Conservation (phyloP, 2,888 invertebrate genomes). For the Trachelus iudaicus region DNA sequence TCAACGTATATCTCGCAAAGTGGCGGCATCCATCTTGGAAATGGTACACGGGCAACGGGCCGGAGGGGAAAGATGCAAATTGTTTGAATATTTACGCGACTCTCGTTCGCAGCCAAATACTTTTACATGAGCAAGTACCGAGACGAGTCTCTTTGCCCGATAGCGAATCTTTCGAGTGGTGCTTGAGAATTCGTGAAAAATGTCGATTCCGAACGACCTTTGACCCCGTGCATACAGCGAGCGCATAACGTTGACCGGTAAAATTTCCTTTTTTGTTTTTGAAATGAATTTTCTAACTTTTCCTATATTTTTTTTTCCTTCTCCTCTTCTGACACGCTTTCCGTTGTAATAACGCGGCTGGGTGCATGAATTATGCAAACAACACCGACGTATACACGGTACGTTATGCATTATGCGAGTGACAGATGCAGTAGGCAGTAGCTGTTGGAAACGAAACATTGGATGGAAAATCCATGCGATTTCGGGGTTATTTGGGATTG, state of each 20-base stretch:
- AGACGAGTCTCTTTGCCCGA: background rate
- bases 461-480: background rate
- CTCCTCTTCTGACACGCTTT: constrained; percentile 39
- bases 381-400: constrained; percentile 38
- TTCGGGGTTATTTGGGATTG: background rate
- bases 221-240: background rate
- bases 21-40: constrained; percentile 60
- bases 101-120: background rate
- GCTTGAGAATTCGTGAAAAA: background rate
- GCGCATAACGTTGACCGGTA: background rate
- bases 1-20: constrained; percentile 57
- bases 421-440: constrained; percentile 46
- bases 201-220: background rate
- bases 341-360: constrained; percentile 35
- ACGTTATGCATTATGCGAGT: constrained; percentile 44
- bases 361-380: constrained; percentile 45
- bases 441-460: constrained; percentile 22
- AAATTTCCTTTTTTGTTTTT: background rate
- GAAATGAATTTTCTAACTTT: background rate
- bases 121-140: background rate
- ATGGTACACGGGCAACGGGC: constrained; percentile 35
- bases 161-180: background rate
- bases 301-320: background rate
- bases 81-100: constrained; percentile 53
- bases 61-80: constrained; percentile 54